These are phyloP conservation scores for Hermaeophaga mercurialis DNA, from an alignment of 2,888 invertebrate species.

Conservation along the genomic window DNA sequence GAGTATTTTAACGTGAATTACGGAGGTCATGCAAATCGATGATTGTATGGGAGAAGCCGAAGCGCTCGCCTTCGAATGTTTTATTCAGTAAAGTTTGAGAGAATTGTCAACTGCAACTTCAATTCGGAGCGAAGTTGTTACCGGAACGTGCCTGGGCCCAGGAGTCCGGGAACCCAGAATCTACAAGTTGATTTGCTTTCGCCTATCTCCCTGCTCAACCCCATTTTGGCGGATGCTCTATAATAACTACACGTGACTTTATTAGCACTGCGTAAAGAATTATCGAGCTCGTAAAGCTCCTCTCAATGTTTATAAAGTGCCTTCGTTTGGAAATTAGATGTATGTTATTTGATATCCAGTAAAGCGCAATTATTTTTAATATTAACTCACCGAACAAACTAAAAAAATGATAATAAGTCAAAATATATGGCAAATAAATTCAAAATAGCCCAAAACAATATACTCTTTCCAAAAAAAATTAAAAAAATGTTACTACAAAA, in stretches of 20 bases:
- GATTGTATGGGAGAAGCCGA: neutral
- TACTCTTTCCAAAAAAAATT: too few relatives aligned
- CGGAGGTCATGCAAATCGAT: slow-evolving; percentile 14
- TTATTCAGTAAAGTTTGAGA: slow-evolving; percentile 12
- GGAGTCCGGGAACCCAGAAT: slow-evolving; percentile 8
- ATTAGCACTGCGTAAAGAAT: neutral
- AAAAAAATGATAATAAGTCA: too few relatives aligned
- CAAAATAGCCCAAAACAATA: too few relatives aligned
- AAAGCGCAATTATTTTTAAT: too few relatives aligned
- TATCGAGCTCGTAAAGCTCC: too few relatives aligned
- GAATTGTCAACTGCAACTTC: slow-evolving; percentile 18
- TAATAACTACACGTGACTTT: slow-evolving; percentile 10
- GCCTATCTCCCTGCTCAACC: neutral
- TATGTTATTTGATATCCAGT: too few relatives aligned
- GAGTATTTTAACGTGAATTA: slow-evolving; percentile 4
- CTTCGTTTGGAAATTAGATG: too few relatives aligned
- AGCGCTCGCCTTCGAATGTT: slow-evolving; percentile 7
- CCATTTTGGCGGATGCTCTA: neutral
- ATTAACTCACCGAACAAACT: too few relatives aligned
- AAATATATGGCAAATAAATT: too few relatives aligned
- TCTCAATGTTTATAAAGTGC: too few relatives aligned
- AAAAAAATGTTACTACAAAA: too few relatives aligned
- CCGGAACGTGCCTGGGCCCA: slow-evolving; percentile 8
- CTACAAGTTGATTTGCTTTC: slow-evolving; percentile 12
- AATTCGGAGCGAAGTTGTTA: slow-evolving; percentile 12